phyloP scores from a whole-genome alignment of 2,113 vertebrate genomes.

The Ia io region DNA sequence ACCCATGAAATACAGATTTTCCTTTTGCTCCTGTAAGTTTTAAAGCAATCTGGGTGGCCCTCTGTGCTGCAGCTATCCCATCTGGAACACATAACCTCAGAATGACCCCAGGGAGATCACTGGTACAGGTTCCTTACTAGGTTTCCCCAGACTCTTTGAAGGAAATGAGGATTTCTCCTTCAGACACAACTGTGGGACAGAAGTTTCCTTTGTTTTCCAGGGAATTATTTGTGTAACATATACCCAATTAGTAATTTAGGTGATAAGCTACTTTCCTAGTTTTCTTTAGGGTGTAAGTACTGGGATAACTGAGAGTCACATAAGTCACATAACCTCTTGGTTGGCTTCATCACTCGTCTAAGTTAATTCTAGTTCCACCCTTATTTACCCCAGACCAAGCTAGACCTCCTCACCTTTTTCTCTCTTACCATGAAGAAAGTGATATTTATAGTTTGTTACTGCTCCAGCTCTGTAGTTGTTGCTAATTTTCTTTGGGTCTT shows the following conservation, averaged over 20 bases:
- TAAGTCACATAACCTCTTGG: not conserved
- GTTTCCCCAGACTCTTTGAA: not conserved
- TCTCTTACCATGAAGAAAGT: not conserved
- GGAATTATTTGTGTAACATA: not conserved
- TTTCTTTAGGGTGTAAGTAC: not conserved
- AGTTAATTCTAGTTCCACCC: not conserved
- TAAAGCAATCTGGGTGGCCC: too few relatives aligned
- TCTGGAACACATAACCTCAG: not conserved
- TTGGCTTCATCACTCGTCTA: too few relatives aligned
- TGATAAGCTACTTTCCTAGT: not conserved
- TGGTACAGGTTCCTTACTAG: not conserved
- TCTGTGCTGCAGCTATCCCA: accelerated
- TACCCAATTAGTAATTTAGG: not conserved
- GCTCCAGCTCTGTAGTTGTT: too few relatives aligned
- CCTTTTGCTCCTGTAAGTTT: not conserved
- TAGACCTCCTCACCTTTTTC: not conserved
- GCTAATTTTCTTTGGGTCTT: not conserved
- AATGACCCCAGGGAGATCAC: too few relatives aligned
- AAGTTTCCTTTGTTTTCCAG: not conserved
- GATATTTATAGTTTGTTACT: not conserved
- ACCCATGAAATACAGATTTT: not conserved
- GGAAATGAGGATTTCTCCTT: not conserved
- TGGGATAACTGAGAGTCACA: not conserved
- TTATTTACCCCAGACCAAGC: too few relatives aligned
- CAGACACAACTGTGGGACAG: not conserved